These are phyloP conservation scores for Eupithecia inturbata DNA, from an alignment of 2,888 invertebrate species.

Conservation along the genomic window DNA sequence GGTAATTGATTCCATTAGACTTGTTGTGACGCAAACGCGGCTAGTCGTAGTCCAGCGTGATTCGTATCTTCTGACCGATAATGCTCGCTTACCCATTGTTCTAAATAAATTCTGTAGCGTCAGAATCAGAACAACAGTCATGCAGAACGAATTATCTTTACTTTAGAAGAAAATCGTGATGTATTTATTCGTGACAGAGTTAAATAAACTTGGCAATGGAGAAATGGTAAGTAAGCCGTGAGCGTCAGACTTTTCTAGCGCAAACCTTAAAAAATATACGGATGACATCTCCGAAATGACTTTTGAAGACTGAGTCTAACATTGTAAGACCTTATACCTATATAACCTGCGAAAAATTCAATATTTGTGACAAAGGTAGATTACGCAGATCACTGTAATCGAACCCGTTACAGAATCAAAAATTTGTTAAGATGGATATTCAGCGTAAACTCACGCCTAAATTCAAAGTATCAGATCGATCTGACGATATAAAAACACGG, in stretches of 20 bases:
- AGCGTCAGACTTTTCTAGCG: slow-evolving; percentile 4
- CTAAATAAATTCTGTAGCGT: slow-evolving; percentile 49
- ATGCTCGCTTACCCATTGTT: slow-evolving; percentile 54
- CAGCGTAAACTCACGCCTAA: slow-evolving; percentile 40
- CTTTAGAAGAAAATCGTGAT: slow-evolving; percentile 42
- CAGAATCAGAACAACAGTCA: slow-evolving; percentile 47
- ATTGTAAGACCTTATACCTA: background rate
- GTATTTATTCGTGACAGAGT: slow-evolving; percentile 38
- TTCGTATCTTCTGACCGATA: slow-evolving; percentile 50
- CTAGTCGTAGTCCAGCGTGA: slow-evolving; percentile 40
- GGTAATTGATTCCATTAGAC: slow-evolving; percentile 16
- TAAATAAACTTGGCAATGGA: slow-evolving; percentile 42
- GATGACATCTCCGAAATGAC: background rate
- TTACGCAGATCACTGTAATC: background rate
- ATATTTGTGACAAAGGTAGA: background rate
- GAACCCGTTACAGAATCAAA: background rate
- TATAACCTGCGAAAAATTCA: background rate
- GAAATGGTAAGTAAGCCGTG: slow-evolving; percentile 15
- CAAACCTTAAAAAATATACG: no score
- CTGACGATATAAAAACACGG: slow-evolving; percentile 58
- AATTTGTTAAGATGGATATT: background rate
- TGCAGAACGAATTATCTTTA: slow-evolving; percentile 61
- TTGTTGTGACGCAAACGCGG: slow-evolving; percentile 47
- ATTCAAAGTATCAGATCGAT: slow-evolving; percentile 55
- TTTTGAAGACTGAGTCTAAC: background rate